Base-by-base conservation (phyloP, 1,140 invertebrate species). In the Onthophagus taurus region DNA sequence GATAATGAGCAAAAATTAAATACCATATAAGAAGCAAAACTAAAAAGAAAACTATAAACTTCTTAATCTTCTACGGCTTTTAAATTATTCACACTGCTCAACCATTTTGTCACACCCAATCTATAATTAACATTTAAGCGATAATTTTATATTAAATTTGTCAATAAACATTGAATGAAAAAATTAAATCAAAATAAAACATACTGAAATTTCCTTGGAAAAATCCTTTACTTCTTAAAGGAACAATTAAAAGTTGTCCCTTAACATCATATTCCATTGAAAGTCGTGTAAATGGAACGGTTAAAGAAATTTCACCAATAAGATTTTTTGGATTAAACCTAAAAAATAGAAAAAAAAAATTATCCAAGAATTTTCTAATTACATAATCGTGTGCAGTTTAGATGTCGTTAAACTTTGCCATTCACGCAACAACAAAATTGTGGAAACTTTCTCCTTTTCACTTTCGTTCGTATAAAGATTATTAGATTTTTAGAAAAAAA, bases 201-300 rank as follows among this genome's bases (percentile, higher is more conserved):
- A 74, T 65, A 83, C 81, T 80, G 61, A 83, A 80, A 57, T 83
- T 83, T 58, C 78, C 77, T 52, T 64, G 70, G 43, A 83, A 73
- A 35, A 62, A 71, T 30, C 81, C 81, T 60, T 72, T 71, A 31
- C 80, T 80, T 53, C 67, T 74, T 30, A 83, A 67, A 21, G 80
- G 77, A 7, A 83, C 61, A 8, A 80, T 60, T 2, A 85, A 60
- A 2, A 83, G 57, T 26, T 74, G 70, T 36, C 81, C 81, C 7
- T 70, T 68, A 2, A 83, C 75, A 42, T 82, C 80, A 52, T 82
- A 83, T 41, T 82, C 75, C 21, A 77, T 75, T 2, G 64, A 66
- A 12, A 81, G 69, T 26, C 72, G 56, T 21, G 78, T 48, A 37
- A 70, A 66, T 0, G 80, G 80, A 2, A 83, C 55, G 3, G 63